Conservation (phyloP, 2,888 invertebrate genomes). For the Heliconius hortense region DNA sequence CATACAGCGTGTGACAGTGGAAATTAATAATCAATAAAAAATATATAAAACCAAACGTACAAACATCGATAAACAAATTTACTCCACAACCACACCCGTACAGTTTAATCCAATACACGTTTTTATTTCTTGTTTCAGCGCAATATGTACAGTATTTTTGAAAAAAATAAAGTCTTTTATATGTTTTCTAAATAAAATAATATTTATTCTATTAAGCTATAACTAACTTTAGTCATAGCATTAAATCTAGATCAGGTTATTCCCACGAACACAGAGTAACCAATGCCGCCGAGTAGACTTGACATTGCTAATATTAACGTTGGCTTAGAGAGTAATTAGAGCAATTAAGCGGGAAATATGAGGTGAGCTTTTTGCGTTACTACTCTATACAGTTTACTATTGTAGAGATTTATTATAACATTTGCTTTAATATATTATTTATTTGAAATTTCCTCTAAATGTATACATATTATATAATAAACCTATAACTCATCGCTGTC, state of each 20-base stretch:
- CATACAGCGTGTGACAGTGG: too few species aligned
- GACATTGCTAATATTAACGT: conserved; percentile 24
- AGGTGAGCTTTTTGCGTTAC: conserved; percentile 3
- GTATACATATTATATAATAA: neutral
- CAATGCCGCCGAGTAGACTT: conserved; percentile 17
- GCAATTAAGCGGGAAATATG: conserved; percentile 15
- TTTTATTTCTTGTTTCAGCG: neutral
- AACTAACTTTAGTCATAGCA: conserved; percentile 1
- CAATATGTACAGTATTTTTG: too few species aligned
- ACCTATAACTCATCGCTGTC: too few species aligned
- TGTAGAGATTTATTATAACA: neutral
- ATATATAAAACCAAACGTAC: neutral
- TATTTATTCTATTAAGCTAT: too few species aligned
- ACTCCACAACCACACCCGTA: neutral
- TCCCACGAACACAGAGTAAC: conserved; percentile 16
- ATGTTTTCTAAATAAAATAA: too few species aligned
- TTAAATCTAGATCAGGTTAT: conserved; percentile 22
- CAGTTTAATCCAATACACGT: neutral
- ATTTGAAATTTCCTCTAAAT: neutral
- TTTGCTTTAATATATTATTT: neutral
- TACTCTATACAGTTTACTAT: neutral
- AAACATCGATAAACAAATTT: neutral
- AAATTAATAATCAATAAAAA: neutral
- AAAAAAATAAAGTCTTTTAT: too few species aligned
- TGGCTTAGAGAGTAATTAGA: conserved; percentile 16